phyloP scores from a whole-genome alignment of 2,797 vertebrate species.

The Chaetophractus vellerosus region DNA sequence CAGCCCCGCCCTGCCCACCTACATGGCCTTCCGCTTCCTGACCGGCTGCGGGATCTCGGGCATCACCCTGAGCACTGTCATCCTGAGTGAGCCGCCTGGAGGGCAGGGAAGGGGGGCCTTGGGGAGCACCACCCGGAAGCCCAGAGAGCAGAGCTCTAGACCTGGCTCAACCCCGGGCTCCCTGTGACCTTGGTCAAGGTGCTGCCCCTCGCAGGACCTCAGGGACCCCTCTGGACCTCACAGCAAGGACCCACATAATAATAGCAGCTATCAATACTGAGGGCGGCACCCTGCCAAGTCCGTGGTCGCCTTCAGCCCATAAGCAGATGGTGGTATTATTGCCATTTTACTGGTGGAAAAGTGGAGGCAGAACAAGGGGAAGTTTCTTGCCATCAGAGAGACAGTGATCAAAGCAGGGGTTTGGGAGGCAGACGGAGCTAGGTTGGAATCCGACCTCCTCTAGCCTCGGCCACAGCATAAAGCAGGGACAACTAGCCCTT shows the following conservation, averaged over 20 bases:
- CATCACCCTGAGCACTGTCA: conserved; percentile 92
- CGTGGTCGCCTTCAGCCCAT: background rate
- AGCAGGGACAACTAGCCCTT: background rate
- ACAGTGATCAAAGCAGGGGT: background rate
- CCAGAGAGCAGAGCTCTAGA: background rate
- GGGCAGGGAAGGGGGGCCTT: background rate
- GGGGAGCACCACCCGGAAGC: background rate
- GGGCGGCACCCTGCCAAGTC: background rate
- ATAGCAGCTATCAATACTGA: background rate
- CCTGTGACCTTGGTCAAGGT: background rate
- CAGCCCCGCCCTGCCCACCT: conserved; percentile 89
- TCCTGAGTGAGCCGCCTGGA: conserved; percentile 92
- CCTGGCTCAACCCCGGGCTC: background rate
- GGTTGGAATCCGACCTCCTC: background rate
- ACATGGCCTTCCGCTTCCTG: conserved; percentile 92
- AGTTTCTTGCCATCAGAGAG: background rate
- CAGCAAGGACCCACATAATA: background rate
- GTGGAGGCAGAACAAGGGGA: background rate
- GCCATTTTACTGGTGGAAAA: background rate
- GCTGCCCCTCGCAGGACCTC: background rate
- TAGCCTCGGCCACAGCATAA: background rate
- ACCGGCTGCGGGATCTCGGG: conserved; percentile 94
- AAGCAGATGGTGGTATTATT: background rate
- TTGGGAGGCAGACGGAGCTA: background rate
- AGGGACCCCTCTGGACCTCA: background rate